Evolutionary conservation across 2,888 invertebrate species (phyloP).

Genomic region (Cryptus armator): DNA sequence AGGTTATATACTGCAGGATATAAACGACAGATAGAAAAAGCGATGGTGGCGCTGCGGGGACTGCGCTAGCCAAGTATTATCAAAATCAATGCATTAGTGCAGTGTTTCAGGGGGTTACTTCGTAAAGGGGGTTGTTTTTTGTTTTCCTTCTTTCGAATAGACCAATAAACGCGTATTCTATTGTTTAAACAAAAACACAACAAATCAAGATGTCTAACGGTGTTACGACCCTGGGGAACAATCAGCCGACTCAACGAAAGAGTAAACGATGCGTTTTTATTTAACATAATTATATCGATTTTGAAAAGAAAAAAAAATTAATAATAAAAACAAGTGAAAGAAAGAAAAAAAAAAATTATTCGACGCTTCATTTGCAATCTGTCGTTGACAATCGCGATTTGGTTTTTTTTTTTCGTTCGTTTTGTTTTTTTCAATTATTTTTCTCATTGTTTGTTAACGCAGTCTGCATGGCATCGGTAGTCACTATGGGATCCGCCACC

Average conservation of each 20-base stretch:
- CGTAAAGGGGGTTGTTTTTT: conserved; percentile 56
- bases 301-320: neutral
- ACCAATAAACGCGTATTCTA: neutral
- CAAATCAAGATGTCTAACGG: conserved; percentile 78
- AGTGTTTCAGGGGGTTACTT: conserved; percentile 67
- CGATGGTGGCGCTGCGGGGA: conserved; percentile 76
- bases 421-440: conserved; percentile 25
- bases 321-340: too few species aligned
- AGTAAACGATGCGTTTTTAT: conserved; percentile 70
- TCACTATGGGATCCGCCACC: conserved; percentile 58
- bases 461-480: conserved; percentile 73
- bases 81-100: conserved; percentile 80
- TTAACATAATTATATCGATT: conserved; percentile 28
- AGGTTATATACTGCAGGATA: conserved; percentile 10
- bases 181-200: conserved; percentile 22
- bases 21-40: conserved; percentile 53
- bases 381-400: neutral
- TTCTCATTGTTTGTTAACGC: conserved; percentile 29
- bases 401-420: conserved; percentile 14
- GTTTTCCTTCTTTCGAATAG: conserved; percentile 23
- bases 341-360: too few species aligned
- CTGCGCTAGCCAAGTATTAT: conserved; percentile 74
- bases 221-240: conserved; percentile 75
- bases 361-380: neutral
- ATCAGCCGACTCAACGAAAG: conserved; percentile 72